Conservation (phyloP, 2,797 vertebrate species). For the Sebastes hubbsi region DNA sequence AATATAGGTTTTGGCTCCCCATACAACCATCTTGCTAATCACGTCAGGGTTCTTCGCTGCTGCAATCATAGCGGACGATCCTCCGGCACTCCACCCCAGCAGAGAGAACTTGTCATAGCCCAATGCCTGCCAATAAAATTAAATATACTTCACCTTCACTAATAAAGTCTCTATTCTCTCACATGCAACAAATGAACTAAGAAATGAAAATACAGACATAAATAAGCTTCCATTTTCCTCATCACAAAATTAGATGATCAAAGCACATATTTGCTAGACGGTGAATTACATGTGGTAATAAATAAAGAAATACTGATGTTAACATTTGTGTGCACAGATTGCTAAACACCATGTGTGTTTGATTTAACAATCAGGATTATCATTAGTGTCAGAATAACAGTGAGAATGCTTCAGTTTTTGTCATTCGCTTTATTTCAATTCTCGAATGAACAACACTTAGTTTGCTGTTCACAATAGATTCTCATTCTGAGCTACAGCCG, state of each 20-base stretch:
- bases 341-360: not conserved
- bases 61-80: conserved; percentile 88
- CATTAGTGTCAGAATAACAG: not conserved
- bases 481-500: too few relatives aligned
- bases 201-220: not conserved
- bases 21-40: conserved; percentile 87
- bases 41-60: conserved; percentile 84
- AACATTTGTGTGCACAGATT: not conserved
- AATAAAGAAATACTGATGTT: not conserved
- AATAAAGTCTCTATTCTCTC: not conserved
- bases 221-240: not conserved
- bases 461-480: too few relatives aligned
- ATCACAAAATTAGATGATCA: not conserved
- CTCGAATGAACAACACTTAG: too few relatives aligned
- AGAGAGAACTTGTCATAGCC: conserved; percentile 88
- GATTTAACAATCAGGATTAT: not conserved
- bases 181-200: not conserved
- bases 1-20: conserved; percentile 85
- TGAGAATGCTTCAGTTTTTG: not conserved
- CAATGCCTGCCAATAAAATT: conserved; percentile 73
- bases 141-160: not conserved
- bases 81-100: conserved; percentile 94
- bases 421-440: too few relatives aligned
- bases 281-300: not conserved
- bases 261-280: not conserved